Base-by-base conservation (phyloP, 1,140 invertebrate species). In the Tachypleus tridentatus region DNA sequence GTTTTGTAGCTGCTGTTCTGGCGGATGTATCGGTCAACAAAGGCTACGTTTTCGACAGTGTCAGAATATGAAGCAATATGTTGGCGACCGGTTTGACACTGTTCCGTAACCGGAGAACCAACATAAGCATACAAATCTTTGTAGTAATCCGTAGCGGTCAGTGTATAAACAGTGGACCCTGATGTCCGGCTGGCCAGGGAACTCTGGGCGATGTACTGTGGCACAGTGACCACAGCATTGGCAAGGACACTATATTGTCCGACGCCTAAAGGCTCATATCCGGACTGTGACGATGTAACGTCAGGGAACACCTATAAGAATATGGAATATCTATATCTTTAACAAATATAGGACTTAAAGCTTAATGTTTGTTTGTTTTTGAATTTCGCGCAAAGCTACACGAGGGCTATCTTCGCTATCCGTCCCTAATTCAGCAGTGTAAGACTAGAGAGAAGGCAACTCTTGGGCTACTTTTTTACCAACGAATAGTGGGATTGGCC, bases 1-100 rank as follows among this genome's bases (percentile, higher is more conserved):
- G 66, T 61, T 52, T 69, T 70, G 58, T 70, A 67, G 11, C 57
- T 49, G 47, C 54, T 29, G 11, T 67, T 61, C 4, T 76, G 80
- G 65, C 75, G 76, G 70, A 62, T 80, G 71, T 84, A 84, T 6
- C 82, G 76, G 73, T 85, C 80, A 66, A 80, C 76, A 64, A 80
- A 83, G 51, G 79, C 80, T 10, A 75, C 65, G 65, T 75, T 66
- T 65, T 75, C 67, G 66, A 79, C 73, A 64, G 79, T 69, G 71
- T 78, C 69, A 70, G 64, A 61, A 54, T 66, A 63, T 1, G 68
- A 11, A 4, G 61, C 58, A 4, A 70, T 57, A 48, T 70, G 69
- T 11, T 70, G 67, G 8, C 69, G 53, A 5, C 69, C 66, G 4
- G 67, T 68, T 59, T 70, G 67, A 4, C 70, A 70, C 51, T 71